Evolutionary conservation across 2,888 invertebrate species (phyloP).

Genomic region (Petrolisthes cinctipes): DNA sequence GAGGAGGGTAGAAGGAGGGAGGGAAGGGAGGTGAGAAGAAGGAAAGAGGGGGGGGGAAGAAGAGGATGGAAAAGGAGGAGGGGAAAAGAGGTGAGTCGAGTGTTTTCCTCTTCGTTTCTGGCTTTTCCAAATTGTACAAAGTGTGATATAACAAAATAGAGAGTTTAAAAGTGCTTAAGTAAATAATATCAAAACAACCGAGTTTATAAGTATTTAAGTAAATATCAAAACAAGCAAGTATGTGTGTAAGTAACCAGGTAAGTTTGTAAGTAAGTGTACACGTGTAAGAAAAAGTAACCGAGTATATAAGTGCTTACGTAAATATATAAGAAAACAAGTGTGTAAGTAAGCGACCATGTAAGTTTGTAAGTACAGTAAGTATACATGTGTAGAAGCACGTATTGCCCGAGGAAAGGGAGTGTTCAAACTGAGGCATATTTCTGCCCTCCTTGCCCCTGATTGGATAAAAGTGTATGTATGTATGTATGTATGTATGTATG

Average conservation of each 20-base stretch:
- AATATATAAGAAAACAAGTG: not conserved
- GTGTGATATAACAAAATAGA: too few species aligned
- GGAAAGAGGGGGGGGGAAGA: not conserved
- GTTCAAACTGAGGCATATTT: too few species aligned
- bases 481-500: not conserved
- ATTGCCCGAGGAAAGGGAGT: too few species aligned
- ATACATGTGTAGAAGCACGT: not conserved
- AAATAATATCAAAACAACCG: not conserved
- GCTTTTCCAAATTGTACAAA: too few species aligned
- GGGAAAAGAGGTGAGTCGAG: conserved; percentile 5
- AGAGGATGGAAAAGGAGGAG: conserved; percentile 10
- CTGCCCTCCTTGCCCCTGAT: too few species aligned
- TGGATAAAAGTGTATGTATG: too few species aligned
- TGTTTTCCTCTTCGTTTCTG: too few species aligned
- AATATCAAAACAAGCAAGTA: not conserved
- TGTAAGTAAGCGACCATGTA: not conserved
- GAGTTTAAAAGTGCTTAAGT: not conserved
- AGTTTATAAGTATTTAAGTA: not conserved
- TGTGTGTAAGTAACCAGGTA: not conserved
- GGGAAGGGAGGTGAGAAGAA: not conserved
- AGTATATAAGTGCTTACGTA: too few species aligned
- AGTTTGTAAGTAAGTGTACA: not conserved
- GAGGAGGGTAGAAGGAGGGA: not conserved
- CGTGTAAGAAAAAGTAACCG: not conserved
- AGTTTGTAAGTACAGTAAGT: not conserved